A percentile compares a stretch with the other conserved stretches of the same genome.
Conservation (phyloP, 2,113 vertebrate genomes). For the Channa argus region DNA sequence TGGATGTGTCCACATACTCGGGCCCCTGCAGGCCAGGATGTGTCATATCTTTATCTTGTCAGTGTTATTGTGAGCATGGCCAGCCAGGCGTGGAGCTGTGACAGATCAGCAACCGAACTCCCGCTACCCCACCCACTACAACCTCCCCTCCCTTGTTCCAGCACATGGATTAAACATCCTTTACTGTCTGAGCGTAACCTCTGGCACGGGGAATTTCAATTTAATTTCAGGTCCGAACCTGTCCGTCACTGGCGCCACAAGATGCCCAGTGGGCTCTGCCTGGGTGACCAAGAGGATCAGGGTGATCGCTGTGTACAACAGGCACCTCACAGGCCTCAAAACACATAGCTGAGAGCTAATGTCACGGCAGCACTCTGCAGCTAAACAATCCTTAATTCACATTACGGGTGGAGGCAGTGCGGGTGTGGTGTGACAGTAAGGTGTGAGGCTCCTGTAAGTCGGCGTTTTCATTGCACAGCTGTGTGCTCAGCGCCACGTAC, state of each 20-base stretch:
- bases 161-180: constrained; percentile 55
- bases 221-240: constrained; percentile 78
- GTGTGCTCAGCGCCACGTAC: constrained; percentile 10
- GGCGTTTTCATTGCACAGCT: constrained; percentile 33
- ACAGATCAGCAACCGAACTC: constrained; percentile 73
- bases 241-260: constrained; percentile 42
- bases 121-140: constrained; percentile 35
- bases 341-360: constrained; percentile 47
- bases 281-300: constrained; percentile 50
- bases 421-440: not conserved
- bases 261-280: constrained; percentile 35
- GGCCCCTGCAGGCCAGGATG: constrained; percentile 71
- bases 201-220: constrained; percentile 71
- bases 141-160: constrained; percentile 40
- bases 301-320: constrained; percentile 40
- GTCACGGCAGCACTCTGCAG: constrained; percentile 41
- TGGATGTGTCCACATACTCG: constrained; percentile 39
- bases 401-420: no score
- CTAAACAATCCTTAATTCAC: not conserved
- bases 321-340: constrained; percentile 30
- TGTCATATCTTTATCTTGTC: constrained; percentile 83
- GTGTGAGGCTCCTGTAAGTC: constrained; percentile 9
- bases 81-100: constrained; percentile 78
- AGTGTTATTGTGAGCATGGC: constrained; percentile 80
- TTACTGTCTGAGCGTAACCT: constrained; percentile 61